Evolutionary conservation across 2,888 invertebrate genomes (phyloP), one percentile per base, ranked within the genome.

Genomic region (Oscheius myriophilus): DNA sequence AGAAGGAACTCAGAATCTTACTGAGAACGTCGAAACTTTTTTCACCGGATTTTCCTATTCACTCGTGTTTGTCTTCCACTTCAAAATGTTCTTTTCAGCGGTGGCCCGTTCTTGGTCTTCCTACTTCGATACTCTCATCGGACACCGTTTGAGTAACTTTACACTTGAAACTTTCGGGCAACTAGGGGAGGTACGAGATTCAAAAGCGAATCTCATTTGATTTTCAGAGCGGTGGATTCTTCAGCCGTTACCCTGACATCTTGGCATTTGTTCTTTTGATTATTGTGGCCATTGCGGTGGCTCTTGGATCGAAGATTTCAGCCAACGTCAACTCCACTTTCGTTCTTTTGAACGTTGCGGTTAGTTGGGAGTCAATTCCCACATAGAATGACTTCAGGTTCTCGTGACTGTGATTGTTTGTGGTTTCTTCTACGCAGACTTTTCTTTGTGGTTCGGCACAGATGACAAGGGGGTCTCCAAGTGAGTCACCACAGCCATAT

Each of bases 391-490:
- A 33, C 59, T 72, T 41, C 57, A 79, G 78, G 87, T 88, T 18
- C 84, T 88, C n/a, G 26, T 83, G 2, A 87, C 88, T 57, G 83
- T 88, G 16, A 86, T 87, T 52, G 80, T 84, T 42, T 90, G 93
- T 14, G 95, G 95, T 0, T 92, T 93, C 84, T 92, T 91, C 87
- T 93, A 92, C 86, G 94, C 94, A 0, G 91, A 94, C 82, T 87
- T 91, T 14, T 88, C 89, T 12, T 94, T 95, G 85, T 95, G 95
- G 95, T 41, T 67, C 0, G 74, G 75, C 7, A 66, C 57, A 0
- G 51, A 63, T 21, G 51, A 64, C 3, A 59, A 68, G n/a, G 75
- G 78, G 12, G 26, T 45, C 0, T 75, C 73, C 3, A 72, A 58
- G 49, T 78, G 14, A 57, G 23, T 41, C 18, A 14, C 11, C 25